phyloP scores from a whole-genome alignment of 1,140 invertebrate species.

The Lanistes nyassanus region DNA sequence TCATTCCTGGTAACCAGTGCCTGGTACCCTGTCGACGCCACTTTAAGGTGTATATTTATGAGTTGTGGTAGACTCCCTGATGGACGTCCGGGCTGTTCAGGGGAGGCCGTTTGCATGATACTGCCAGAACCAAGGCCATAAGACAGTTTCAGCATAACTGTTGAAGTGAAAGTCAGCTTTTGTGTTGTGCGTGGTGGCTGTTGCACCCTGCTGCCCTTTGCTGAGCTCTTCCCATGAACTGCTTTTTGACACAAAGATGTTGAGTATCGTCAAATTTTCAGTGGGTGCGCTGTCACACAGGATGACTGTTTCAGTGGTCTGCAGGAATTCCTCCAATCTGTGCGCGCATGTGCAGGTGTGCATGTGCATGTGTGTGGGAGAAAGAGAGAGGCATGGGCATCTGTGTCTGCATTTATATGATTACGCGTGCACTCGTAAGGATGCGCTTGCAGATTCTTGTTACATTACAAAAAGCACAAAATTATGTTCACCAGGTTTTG shows the following conservation, averaged over 20 bases:
- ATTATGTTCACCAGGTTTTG: too few species aligned
- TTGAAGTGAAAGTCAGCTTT: neutral
- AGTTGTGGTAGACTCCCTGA: neutral
- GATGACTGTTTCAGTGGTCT: neutral
- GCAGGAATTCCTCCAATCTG: neutral
- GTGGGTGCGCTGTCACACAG: neutral
- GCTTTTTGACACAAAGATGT: neutral
- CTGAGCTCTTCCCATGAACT: neutral
- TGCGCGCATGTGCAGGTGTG: slow-evolving; percentile 2
- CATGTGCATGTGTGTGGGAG: slow-evolving; percentile 8
- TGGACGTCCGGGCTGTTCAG: neutral
- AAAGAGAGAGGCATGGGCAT: too few species aligned
- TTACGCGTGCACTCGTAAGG: too few species aligned
- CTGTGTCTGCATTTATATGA: neutral
- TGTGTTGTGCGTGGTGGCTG: neutral
- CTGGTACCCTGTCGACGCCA: neutral
- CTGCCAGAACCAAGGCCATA: neutral
- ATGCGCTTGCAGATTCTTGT: too few species aligned
- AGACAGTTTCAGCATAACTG: too few species aligned
- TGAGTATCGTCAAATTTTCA: too few species aligned
- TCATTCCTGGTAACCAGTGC: neutral
- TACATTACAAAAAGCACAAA: too few species aligned
- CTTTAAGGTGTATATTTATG: neutral
- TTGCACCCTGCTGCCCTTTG: neutral
- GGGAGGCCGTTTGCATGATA: neutral